Conservation (phyloP, 2,113 vertebrate genomes). For the Pollachius pollachius region DNA sequence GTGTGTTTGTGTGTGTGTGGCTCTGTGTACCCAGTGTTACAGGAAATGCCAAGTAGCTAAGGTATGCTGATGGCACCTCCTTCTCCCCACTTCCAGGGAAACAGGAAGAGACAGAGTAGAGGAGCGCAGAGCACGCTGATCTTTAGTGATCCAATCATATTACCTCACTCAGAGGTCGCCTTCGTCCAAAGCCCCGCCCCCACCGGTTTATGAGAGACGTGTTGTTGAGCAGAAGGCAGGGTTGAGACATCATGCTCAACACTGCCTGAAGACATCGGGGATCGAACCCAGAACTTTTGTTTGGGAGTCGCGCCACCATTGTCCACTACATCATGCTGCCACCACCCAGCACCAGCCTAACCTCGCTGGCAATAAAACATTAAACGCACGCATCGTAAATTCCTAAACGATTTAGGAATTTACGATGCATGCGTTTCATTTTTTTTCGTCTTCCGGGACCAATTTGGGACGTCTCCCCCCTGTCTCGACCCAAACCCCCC, state of each 20-base stretch:
- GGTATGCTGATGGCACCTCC: conserved; percentile 6
- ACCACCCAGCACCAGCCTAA: too few relatives aligned
- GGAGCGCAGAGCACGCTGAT: not conserved
- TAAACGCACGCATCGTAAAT: not conserved
- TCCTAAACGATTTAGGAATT: too few relatives aligned
- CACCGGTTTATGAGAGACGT: too few relatives aligned
- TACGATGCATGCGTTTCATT: not conserved
- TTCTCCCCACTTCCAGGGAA: not conserved
- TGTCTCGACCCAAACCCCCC: not conserved
- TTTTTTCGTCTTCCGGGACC: not conserved
- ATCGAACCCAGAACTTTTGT: not conserved
- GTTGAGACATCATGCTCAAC: not conserved
- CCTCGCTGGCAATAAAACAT: not conserved
- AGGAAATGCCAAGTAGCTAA: conserved; percentile 10
- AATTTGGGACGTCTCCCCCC: not conserved
- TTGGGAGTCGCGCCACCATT: too few relatives aligned
- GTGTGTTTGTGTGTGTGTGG: not conserved
- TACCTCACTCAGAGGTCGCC: too few relatives aligned
- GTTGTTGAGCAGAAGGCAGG: too few relatives aligned
- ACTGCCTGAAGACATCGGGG: not conserved
- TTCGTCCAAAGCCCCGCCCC: too few relatives aligned
- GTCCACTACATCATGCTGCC: too few relatives aligned
- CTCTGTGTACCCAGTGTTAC: not conserved
- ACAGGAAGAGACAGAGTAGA: not conserved
- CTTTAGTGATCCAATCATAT: too few relatives aligned